Percentiles rank a stretch among this genome's conserved stretches.
These are phyloP conservation scores for Hydropsyche betteni DNA, from an alignment of 2,888 invertebrate genomes.

Conservation along the genomic window DNA sequence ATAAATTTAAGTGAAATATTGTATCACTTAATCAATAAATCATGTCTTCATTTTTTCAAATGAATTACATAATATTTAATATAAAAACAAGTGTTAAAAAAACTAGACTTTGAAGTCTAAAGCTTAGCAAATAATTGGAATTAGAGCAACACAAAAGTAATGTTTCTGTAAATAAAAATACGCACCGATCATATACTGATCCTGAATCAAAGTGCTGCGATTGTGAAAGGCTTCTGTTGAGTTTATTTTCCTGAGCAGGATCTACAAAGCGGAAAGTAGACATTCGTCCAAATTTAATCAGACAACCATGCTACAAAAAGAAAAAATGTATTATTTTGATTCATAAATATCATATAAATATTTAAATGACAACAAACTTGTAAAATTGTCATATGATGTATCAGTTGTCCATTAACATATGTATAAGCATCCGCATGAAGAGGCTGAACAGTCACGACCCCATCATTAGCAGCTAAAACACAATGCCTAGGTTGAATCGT, in stretches of 20 bases:
- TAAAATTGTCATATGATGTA: slow-evolving; percentile 91
- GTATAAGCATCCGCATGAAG: slow-evolving; percentile 93
- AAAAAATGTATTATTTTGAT: not conserved
- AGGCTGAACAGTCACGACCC: slow-evolving; percentile 93
- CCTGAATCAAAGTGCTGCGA: slow-evolving; percentile 77
- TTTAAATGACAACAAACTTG: slow-evolving; percentile 65
- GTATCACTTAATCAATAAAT: no score
- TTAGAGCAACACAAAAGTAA: not conserved
- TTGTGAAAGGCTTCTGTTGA: slow-evolving; percentile 79
- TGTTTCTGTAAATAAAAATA: slow-evolving; percentile 54
- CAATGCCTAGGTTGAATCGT: slow-evolving; percentile 95
- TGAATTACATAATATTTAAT: not conserved
- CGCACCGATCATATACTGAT: slow-evolving; percentile 84
- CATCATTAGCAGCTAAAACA: slow-evolving; percentile 91
- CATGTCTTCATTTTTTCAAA: no score
- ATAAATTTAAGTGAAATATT: not conserved
- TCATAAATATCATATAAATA: slow-evolving; percentile 19
- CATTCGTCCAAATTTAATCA: slow-evolving; percentile 86
- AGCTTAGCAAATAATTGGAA: not conserved
- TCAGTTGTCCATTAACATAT: slow-evolving; percentile 92
- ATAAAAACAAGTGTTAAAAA: slow-evolving; percentile 14
- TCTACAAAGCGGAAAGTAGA: slow-evolving; percentile 88
- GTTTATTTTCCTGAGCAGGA: slow-evolving; percentile 81
- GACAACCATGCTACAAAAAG: slow-evolving; percentile 75
- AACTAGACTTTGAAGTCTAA: not conserved